These are phyloP conservation scores for Prionailurus bengalensis DNA, from an alignment of 2,113 vertebrate species.

Conservation along the genomic window DNA sequence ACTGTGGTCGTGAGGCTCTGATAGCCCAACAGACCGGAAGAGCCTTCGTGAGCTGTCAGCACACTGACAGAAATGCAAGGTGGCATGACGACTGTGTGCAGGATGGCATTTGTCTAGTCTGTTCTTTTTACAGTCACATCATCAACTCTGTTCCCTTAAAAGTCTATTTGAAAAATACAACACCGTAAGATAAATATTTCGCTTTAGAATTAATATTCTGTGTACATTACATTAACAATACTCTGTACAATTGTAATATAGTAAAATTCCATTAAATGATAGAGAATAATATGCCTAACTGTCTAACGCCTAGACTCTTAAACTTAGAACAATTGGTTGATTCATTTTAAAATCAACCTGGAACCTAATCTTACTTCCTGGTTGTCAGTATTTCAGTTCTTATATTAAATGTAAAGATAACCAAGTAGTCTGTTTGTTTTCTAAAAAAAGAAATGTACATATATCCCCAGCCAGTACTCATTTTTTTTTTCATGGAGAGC, in stretches of 20 bases:
- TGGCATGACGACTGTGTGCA: not conserved
- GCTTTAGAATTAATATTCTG: conserved; percentile 53
- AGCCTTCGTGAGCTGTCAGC: conserved; percentile 15
- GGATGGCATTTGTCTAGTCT: not conserved
- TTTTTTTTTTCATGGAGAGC: conserved; percentile 45
- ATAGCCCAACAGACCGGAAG: not conserved
- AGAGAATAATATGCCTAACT: not conserved
- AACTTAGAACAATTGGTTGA: not conserved
- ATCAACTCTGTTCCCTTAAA: not conserved
- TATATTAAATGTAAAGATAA: conserved; percentile 45
- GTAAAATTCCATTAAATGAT: conserved; percentile 40
- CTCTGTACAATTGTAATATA: not conserved
- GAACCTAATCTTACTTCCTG: conserved; percentile 18
- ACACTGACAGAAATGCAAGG: not conserved
- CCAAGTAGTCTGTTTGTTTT: not conserved
- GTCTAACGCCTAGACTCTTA: conserved; percentile 2
- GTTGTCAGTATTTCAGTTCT: conserved; percentile 30
- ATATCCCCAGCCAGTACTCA: not conserved
- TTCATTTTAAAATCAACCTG: conserved; percentile 53
- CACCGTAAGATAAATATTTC: conserved; percentile 32
- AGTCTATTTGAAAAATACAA: conserved; percentile 52
- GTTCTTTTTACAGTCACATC: not conserved
- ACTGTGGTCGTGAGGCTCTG: not conserved
- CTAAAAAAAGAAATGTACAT: not conserved
- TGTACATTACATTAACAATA: not conserved